Percentiles rank a stretch among this genome's conserved stretches.
Evolutionary conservation across 2,797 vertebrate genomes (phyloP).

Genomic region (Hylomyscus alleni): DNA sequence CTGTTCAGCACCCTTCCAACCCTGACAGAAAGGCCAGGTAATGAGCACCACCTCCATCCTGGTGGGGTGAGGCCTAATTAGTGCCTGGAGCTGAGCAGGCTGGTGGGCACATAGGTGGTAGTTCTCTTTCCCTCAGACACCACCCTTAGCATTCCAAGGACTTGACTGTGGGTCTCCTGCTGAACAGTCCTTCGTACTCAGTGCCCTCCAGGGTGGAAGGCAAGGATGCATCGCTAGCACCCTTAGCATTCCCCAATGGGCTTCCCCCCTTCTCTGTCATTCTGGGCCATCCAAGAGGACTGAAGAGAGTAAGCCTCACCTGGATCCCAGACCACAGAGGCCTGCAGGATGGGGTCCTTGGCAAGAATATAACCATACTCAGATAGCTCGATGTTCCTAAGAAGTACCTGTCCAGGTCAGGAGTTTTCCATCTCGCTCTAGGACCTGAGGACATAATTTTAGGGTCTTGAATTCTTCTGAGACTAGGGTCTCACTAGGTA

Average conservation of each 20-base stretch:
- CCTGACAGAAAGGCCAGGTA: background rate
- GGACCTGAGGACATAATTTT: background rate
- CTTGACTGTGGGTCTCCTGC: background rate
- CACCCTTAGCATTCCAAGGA: background rate
- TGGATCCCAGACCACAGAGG: background rate
- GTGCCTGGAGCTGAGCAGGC: background rate
- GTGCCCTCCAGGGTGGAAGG: background rate
- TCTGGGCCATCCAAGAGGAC: background rate
- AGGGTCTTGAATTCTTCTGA: background rate
- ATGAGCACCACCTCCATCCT: background rate
- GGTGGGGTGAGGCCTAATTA: background rate
- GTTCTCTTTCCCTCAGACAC: background rate
- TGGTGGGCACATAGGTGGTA: background rate
- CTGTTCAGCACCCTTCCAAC: background rate
- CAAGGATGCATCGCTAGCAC: background rate
- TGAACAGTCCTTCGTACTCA: background rate
- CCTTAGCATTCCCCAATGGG: background rate
- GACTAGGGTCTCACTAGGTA: background rate
- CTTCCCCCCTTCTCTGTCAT: background rate
- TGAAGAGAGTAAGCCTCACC: background rate
- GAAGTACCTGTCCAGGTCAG: background rate
- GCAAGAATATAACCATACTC: background rate
- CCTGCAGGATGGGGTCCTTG: background rate
- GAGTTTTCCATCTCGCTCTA: background rate
- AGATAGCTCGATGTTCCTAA: no score